phyloP scores from a whole-genome alignment of 2,888 invertebrate species.

The Callinectes sapidus region DNA sequence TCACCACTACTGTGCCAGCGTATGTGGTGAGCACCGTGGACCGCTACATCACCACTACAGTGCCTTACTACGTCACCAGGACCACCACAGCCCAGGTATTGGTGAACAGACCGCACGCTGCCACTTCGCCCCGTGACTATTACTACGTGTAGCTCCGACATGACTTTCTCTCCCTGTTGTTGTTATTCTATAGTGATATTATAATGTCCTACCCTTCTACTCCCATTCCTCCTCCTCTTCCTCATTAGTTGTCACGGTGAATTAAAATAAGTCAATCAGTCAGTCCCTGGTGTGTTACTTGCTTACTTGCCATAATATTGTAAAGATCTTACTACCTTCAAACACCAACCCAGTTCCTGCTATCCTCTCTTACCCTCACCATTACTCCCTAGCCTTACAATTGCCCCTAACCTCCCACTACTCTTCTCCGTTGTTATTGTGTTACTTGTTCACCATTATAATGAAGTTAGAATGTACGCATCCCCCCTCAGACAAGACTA shows the following conservation, averaged over 20 bases:
- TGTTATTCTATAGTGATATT: background rate
- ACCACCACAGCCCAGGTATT: slow-evolving; percentile 56
- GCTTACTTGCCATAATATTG: too few species aligned
- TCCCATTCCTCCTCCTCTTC: background rate
- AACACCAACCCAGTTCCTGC: background rate
- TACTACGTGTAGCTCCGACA: slow-evolving; percentile 7
- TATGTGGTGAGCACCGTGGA: slow-evolving; percentile 57
- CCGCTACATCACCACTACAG: slow-evolving; percentile 51
- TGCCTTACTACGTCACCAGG: slow-evolving; percentile 53
- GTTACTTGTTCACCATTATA: background rate
- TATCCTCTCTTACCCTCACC: background rate
- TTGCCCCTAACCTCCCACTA: background rate
- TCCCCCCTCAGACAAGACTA: background rate
- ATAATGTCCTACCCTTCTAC: background rate
- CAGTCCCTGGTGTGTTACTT: background rate
- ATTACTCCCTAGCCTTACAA: background rate
- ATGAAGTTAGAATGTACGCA: background rate
- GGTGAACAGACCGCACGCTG: slow-evolving; percentile 26
- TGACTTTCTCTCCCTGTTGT: background rate
- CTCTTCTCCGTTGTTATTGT: background rate
- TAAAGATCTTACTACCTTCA: too few species aligned
- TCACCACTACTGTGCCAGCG: slow-evolving; percentile 58
- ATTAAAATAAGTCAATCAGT: background rate
- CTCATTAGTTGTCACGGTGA: background rate
- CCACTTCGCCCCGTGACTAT: background rate